These are phyloP conservation scores for Lagria hirta DNA, from an alignment of 2,888 invertebrate species.

Conservation along the genomic window DNA sequence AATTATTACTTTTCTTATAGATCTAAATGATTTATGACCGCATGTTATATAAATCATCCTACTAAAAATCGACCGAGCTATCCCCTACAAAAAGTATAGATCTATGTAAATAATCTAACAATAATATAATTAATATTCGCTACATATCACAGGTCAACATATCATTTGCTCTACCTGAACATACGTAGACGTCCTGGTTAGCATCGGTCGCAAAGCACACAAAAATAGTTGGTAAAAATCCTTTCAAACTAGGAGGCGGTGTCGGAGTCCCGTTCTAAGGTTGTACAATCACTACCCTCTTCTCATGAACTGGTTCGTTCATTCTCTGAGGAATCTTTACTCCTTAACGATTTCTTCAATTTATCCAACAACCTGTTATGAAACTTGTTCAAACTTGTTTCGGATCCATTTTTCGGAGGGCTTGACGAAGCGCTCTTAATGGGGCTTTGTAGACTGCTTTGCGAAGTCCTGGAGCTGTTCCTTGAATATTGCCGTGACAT, in stretches of 20 bases:
- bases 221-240: slow-evolving; percentile 21
- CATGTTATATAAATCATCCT: slow-evolving; percentile 19
- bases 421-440: slow-evolving; percentile 68
- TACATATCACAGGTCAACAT: slow-evolving; percentile 46
- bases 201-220: slow-evolving; percentile 35
- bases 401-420: slow-evolving; percentile 63
- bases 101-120: slow-evolving; percentile 9
- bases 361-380: slow-evolving; percentile 79
- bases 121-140: slow-evolving; percentile 30
- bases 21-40: no score
- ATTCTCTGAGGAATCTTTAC: slow-evolving; percentile 56
- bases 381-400: slow-evolving; percentile 72
- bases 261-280: no score
- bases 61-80: slow-evolving; percentile 33
- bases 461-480: slow-evolving; percentile 63
- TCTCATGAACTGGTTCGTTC: slow-evolving; percentile 60
- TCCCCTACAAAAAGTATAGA: slow-evolving; percentile 14
- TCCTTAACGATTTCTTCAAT: slow-evolving; percentile 70
- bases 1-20: no score
- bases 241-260: slow-evolving; percentile 38
- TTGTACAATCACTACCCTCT: slow-evolving; percentile 27
- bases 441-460: slow-evolving; percentile 65
- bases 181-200: slow-evolving; percentile 37
- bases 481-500: slow-evolving; percentile 62
- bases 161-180: slow-evolving; percentile 43